These are phyloP conservation scores for Atta texana DNA, from an alignment of 1,140 invertebrate genomes.

Conservation along the genomic window DNA sequence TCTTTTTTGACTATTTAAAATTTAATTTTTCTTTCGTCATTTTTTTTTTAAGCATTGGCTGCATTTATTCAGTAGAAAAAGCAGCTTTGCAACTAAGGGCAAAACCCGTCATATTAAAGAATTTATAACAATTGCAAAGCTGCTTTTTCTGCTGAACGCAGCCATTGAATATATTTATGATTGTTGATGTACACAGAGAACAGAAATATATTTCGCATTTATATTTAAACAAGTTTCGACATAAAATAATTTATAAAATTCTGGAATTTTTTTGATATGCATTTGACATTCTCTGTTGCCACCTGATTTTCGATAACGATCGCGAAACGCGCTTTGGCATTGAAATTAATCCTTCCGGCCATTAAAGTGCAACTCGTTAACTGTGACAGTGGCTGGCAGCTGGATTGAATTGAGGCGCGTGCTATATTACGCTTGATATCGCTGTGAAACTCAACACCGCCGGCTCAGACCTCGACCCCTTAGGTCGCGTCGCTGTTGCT, in stretches of 20 bases:
- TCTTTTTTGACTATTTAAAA: background rate
- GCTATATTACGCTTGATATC: conserved; percentile 77
- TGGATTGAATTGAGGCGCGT: conserved; percentile 80
- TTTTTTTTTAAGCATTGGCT: background rate
- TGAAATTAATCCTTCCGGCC: conserved; percentile 75
- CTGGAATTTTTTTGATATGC: background rate
- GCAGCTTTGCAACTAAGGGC: no score
- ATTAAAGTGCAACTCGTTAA: conserved; percentile 72
- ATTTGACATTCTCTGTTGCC: conserved; percentile 34
- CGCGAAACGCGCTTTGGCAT: conserved; percentile 49
- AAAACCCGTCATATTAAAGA: no score
- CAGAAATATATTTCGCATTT: conserved; percentile 2
- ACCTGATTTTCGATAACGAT: conserved; percentile 67
- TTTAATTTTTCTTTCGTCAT: background rate
- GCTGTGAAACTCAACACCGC: conserved; percentile 77
- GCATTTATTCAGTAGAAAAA: no score
- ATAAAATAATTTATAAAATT: background rate
- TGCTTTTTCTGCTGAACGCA: no score
- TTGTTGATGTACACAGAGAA: background rate
- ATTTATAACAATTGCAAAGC: no score
- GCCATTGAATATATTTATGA: background rate
- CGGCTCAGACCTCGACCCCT: conserved; percentile 75
- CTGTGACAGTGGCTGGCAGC: conserved; percentile 72
- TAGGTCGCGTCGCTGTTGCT: conserved; percentile 63
- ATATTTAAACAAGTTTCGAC: background rate